Evolutionary conservation across 2,888 invertebrate genomes (phyloP).

Genomic region (Platycheirus albimanus): DNA sequence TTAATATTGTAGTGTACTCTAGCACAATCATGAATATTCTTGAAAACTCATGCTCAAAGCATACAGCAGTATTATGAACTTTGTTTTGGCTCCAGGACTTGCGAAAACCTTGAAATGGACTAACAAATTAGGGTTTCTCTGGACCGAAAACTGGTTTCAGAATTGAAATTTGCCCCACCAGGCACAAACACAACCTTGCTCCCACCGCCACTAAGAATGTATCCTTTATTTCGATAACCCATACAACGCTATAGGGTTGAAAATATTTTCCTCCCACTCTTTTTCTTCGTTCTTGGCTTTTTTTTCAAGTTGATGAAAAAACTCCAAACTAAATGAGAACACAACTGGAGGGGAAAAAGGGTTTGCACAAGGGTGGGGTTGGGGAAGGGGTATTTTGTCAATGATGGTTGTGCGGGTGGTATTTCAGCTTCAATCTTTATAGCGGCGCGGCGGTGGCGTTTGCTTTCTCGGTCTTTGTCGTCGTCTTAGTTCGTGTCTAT

Average conservation of each 20-base stretch:
- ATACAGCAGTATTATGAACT: too few species aligned
- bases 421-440: slow-evolving; percentile 47
- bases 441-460: too few species aligned
- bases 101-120: too few species aligned
- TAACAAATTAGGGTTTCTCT: too few species aligned
- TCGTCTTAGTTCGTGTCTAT: slow-evolving; percentile 70
- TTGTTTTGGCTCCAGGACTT: too few species aligned
- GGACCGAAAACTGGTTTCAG: too few species aligned
- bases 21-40: too few species aligned
- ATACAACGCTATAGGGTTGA: slow-evolving; percentile 27
- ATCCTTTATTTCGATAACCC: slow-evolving; percentile 45
- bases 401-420: slow-evolving; percentile 46
- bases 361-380: slow-evolving; percentile 32
- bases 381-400: too few species aligned
- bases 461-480: slow-evolving; percentile 53
- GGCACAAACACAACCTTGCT: not conserved
- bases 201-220: not conserved
- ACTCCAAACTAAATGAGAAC: slow-evolving; percentile 57
- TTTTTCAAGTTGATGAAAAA: slow-evolving; percentile 69
- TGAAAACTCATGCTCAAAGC: too few species aligned
- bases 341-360: slow-evolving; percentile 59
- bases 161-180: slow-evolving; percentile 1
- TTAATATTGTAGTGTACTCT: too few species aligned
- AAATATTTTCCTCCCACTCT: slow-evolving; percentile 24
- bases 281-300: slow-evolving; percentile 5